Base-by-base conservation (phyloP, 2,888 invertebrate genomes). In the Gymnosoma rotundatum region DNA sequence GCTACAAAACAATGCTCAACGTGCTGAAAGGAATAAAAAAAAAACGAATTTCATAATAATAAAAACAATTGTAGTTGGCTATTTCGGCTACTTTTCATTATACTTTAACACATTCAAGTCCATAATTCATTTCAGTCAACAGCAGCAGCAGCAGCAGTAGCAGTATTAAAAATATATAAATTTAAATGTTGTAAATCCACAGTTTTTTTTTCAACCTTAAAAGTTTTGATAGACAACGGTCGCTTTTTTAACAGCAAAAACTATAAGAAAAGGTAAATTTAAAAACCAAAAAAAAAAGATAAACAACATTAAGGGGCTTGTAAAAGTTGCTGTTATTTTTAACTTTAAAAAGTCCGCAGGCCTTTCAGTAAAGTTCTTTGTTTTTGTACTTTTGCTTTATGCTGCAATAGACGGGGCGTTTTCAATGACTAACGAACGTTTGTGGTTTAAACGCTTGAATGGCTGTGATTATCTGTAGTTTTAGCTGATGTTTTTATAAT, bases 311-410 rank as follows among this genome's bases (percentile, higher is more conserved):
- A 18, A 70, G 36, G 21, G 25, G 56, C 20, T 63, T 63, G 56
- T 25, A 21, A 56, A 56, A 25, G 56, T n/a, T 25, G 54, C 21
- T 54, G 54, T 54, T 56, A 25, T 25, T 16, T 48, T 63, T 63
- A 67, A n/a, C 58, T 67, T 66, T 66, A n/a, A 42, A 70, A 32
- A 50, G 18, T 21, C 78, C 63, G 70, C 78, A 36, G 56, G 78
- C 54, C 36, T 70, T 78, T 70, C 14, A 70, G 64, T 70, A 9
- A 38, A 56, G 21, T 54, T 25, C 25, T 60, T 63, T 48, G 38
- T 10, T 42, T 67, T 42, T 12, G 2, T 32, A 1, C 8, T 32
- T 32, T 32, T 32, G 32, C 6, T 32, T 32, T 32, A 5, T 25
- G 56, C 50, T 25, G 25, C 67, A 67, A 60, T 50, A 52, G 16